Conservation (phyloP, 92 coral and sea anemone species). For the Parazoanthus swiftii region DNA sequence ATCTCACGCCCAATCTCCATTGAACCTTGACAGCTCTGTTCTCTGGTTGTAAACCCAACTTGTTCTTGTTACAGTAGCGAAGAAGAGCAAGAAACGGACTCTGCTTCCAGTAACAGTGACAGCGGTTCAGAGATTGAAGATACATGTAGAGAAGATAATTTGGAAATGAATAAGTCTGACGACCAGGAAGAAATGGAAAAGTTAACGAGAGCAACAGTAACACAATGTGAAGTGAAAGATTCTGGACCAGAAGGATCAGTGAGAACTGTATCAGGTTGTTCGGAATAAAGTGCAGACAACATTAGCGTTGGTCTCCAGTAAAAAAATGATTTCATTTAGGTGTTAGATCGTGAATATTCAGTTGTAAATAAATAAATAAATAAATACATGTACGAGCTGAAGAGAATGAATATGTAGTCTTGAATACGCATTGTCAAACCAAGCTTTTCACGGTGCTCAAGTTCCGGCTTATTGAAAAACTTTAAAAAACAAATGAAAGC, state of each 20-base stretch:
- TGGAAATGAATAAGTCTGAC: not conserved
- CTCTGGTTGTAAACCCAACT: not conserved
- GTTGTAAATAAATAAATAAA: too few relatives aligned
- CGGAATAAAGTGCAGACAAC: not conserved
- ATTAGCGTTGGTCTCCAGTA: not conserved
- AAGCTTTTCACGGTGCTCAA: too few relatives aligned
- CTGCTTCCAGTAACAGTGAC: not conserved
- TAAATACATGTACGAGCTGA: too few relatives aligned
- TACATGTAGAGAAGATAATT: not conserved
- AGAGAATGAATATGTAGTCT: too few relatives aligned
- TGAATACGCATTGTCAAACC: too few relatives aligned
- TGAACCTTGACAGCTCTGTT: too few relatives aligned
- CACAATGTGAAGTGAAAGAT: not conserved
- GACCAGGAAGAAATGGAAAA: not conserved
- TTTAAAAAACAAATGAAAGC: too few relatives aligned
- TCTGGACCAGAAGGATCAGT: not conserved
- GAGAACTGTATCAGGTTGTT: not conserved
- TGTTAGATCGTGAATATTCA: not conserved
- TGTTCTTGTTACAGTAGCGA: not conserved
- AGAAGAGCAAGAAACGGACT: slow-evolving; percentile 16
- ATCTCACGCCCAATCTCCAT: too few relatives aligned
- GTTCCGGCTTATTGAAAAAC: too few relatives aligned
- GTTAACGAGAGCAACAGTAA: not conserved
- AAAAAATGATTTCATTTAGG: not conserved
- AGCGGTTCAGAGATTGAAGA: slow-evolving; percentile 12